Evolutionary conservation across 2,113 vertebrate species (phyloP).

Genomic region (Donacobius atricapilla): DNA sequence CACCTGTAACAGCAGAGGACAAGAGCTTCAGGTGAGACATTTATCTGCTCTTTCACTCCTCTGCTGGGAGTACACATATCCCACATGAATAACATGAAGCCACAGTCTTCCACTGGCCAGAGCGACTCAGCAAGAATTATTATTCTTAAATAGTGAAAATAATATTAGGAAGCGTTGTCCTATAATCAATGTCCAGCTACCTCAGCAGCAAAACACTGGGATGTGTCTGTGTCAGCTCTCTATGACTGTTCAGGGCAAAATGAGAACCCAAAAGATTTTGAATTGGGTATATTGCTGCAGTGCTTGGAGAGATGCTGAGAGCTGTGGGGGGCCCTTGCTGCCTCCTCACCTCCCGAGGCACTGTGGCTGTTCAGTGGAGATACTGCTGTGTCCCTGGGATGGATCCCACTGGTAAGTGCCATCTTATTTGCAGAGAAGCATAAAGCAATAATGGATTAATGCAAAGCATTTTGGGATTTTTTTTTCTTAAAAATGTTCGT

Average conservation of each 20-base stretch:
- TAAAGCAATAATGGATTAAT: background rate
- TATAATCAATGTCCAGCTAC: background rate
- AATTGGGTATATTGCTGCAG: background rate
- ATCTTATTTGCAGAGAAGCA: background rate
- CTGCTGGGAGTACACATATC: rapidly evolving
- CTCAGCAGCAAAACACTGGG: background rate
- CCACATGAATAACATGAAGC: rapidly evolving
- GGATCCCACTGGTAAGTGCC: background rate
- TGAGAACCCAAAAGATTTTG: background rate
- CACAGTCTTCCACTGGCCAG: background rate
- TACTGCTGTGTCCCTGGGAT: too few relatives aligned
- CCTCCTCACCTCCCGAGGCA: rapidly evolving
- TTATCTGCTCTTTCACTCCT: background rate
- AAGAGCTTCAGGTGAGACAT: background rate
- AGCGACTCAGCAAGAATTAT: background rate
- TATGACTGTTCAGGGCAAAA: background rate
- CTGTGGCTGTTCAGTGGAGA: background rate
- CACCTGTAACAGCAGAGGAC: rapidly evolving
- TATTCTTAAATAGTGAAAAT: background rate
- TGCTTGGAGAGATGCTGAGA: background rate
- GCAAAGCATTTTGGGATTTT: background rate
- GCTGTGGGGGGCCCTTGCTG: background rate
- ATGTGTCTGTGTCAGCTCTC: background rate
- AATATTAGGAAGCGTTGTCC: background rate
- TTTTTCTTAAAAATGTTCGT: background rate